Conservation (phyloP, 2,797 vertebrate genomes). For the Neosalanx taihuensis region DNA sequence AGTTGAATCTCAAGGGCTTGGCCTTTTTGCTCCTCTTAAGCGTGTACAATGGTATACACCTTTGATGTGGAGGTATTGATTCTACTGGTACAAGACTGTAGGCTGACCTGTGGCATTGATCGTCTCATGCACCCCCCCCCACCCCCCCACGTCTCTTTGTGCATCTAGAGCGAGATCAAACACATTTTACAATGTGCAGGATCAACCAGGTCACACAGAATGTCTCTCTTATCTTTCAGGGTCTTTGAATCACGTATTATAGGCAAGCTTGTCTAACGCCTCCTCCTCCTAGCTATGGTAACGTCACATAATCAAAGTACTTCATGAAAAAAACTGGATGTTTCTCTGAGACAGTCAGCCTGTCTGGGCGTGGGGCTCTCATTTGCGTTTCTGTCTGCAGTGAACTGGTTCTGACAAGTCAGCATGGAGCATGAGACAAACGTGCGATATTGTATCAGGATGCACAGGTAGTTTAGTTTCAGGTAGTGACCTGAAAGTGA, state of each 20-base stretch:
- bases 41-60: conserved; percentile 61
- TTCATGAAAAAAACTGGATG: neutral
- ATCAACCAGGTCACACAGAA: neutral
- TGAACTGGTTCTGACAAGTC: neutral
- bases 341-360: neutral
- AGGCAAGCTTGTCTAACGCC: too few species aligned
- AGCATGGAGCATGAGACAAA: neutral
- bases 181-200: neutral
- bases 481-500: too few species aligned
- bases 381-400: neutral
- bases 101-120: conserved; percentile 73
- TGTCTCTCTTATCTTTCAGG: too few species aligned
- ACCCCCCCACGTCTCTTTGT: conserved; percentile 40
- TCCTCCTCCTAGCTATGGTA: neutral
- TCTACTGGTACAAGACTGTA: conserved; percentile 66
- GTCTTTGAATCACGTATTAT: too few species aligned
- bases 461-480: neutral
- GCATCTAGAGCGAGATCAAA: conserved; percentile 48
- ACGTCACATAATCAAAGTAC: neutral
- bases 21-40: conserved; percentile 69
- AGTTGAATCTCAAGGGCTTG: conserved; percentile 61
- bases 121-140: conserved; percentile 40
- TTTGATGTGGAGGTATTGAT: conserved; percentile 74
- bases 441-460: neutral
- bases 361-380: neutral